Evolutionary conservation across 2,888 invertebrate genomes (phyloP).

Genomic region (Urechis unicinctus): DNA sequence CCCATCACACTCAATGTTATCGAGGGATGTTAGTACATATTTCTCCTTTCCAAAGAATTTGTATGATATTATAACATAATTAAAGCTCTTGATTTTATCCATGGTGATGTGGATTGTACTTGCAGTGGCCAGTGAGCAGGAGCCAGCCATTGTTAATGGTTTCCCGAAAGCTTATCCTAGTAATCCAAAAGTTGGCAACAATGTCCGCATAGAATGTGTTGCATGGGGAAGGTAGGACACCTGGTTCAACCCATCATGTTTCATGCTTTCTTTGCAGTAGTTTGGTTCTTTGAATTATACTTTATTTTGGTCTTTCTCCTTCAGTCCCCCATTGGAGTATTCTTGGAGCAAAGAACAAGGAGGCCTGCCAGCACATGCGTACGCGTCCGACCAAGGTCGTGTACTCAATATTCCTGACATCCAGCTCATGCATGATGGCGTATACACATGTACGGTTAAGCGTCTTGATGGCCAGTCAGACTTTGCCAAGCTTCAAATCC

Average conservation of each 20-base stretch:
- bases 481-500: too few species aligned
- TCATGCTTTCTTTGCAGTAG: too few species aligned
- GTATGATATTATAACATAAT: too few species aligned
- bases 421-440: constrained; percentile 70
- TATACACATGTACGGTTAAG: constrained; percentile 78
- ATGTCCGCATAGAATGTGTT: constrained; percentile 87
- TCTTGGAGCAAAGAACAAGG: constrained; percentile 14
- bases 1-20: constrained; percentile 32
- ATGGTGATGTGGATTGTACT: too few species aligned
- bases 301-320: constrained; percentile 2
- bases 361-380: constrained; percentile 66
- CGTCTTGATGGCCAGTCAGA: constrained; percentile 52
- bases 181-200: constrained; percentile 81
- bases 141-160: constrained; percentile 78
- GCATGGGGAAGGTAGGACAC: constrained; percentile 89
- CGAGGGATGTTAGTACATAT: constrained; percentile 29
- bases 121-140: constrained; percentile 19
- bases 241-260: too few species aligned
- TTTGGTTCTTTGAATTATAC: background rate
- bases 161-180: constrained; percentile 95
- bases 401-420: constrained; percentile 81
- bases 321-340: constrained; percentile 5
- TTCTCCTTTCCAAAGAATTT: too few species aligned
- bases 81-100: too few species aligned
- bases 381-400: constrained; percentile 71